phyloP scores from a whole-genome alignment of 1,140 invertebrate species.

The Matsumurasca onukii region DNA sequence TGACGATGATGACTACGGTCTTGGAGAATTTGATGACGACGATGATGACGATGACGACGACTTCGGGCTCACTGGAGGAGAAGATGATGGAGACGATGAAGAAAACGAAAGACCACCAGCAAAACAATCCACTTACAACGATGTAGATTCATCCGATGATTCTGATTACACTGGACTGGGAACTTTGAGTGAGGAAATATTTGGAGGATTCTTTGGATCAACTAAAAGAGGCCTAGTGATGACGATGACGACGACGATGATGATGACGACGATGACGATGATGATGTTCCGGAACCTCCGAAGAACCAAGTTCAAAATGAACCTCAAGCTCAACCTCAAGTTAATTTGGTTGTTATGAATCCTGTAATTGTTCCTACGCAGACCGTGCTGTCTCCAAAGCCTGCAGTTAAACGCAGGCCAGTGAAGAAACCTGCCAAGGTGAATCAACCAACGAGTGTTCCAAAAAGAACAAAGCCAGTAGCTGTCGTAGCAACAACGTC shows the following conservation, averaged over 20 bases:
- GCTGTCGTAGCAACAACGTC: background rate
- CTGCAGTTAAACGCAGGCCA: too few species aligned
- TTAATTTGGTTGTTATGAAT: constrained; percentile 7
- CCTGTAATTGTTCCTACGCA: background rate
- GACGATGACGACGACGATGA: background rate
- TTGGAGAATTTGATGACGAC: constrained; percentile 44
- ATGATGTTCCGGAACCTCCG: background rate
- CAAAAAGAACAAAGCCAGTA: background rate
- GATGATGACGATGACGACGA: constrained; percentile 50
- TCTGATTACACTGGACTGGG: constrained; percentile 45
- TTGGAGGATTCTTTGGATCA: constrained; percentile 42
- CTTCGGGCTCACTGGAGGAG: constrained; percentile 49
- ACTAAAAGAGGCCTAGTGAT: background rate
- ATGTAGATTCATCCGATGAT: constrained; percentile 40
- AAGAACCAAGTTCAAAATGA: too few species aligned
- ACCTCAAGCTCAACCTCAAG: constrained; percentile 11
- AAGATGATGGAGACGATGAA: constrained; percentile 51
- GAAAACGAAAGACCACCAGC: constrained; percentile 47
- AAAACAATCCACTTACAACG: constrained; percentile 38
- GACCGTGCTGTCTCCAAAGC: background rate
- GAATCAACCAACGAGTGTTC: background rate
- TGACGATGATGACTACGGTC: constrained; percentile 43
- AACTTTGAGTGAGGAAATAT: constrained; percentile 44
- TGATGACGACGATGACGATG: constrained; percentile 9
- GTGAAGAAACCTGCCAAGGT: constrained; percentile 15